Percentiles rank a stretch among this genome's conserved stretches.
phyloP scores from a whole-genome alignment of 2,797 vertebrate species.

The Protosalanx chinensis region DNA sequence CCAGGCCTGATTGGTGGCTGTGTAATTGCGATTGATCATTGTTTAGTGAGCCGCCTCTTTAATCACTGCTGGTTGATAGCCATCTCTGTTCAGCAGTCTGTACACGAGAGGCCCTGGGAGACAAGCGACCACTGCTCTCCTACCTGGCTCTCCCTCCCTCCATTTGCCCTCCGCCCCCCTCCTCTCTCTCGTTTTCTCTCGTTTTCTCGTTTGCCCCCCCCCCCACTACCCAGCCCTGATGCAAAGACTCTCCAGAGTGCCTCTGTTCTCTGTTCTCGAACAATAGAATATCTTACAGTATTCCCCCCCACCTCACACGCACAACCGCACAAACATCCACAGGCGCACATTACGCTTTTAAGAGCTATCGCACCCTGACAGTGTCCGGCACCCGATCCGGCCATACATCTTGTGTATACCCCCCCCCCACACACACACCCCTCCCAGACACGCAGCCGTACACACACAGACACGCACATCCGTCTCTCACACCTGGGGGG shows the following conservation, averaged over 20 bases:
- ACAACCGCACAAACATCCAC: constrained; percentile 46
- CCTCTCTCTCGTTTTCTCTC: not conserved
- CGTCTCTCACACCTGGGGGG: no score
- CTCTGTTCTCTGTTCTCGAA: constrained; percentile 18
- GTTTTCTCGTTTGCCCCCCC: not conserved
- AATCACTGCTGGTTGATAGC: constrained; percentile 49
- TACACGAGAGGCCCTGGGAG: not conserved
- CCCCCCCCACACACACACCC: no score
- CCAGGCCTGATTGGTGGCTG: constrained; percentile 35
- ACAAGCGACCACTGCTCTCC: not conserved
- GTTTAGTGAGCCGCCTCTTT: constrained; percentile 51
- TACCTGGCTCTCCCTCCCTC: not conserved
- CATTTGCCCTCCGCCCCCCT: not conserved
- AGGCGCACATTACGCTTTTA: constrained; percentile 23
- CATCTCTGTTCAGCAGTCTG: constrained; percentile 16
- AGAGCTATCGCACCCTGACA: constrained; percentile 14
- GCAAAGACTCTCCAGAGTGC: constrained; percentile 48
- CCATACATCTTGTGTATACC: constrained; percentile 35
- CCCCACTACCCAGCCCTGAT: constrained; percentile 37
- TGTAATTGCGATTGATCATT: constrained; percentile 64
- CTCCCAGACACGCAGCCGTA: no score
- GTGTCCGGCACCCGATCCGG: constrained; percentile 20
- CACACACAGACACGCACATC: no score
- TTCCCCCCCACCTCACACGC: constrained; percentile 28
- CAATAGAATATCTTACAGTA: constrained; percentile 41